phyloP scores from a whole-genome alignment of 2,797 vertebrate genomes.

The Hyperoplus lanceolatus region DNA sequence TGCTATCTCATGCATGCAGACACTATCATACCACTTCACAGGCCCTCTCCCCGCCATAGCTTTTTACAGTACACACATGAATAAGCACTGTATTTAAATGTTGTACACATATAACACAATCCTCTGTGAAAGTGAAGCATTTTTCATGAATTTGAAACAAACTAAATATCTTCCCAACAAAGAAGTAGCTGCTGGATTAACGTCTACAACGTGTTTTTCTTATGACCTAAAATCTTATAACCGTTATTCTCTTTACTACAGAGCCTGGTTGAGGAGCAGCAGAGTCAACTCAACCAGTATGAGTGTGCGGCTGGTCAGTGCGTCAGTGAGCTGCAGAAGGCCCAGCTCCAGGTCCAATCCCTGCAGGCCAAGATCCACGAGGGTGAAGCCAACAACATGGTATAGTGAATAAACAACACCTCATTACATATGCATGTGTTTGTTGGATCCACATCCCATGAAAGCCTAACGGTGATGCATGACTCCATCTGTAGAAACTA shows the following conservation, averaged over 20 bases:
- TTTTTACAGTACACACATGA: slow-evolving; percentile 45
- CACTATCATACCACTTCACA: slow-evolving; percentile 25
- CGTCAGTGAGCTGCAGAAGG: slow-evolving; percentile 83
- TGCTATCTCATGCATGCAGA: slow-evolving; percentile 50
- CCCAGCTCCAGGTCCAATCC: slow-evolving; percentile 89
- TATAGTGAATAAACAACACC: slow-evolving; percentile 61
- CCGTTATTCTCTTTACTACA: slow-evolving; percentile 57
- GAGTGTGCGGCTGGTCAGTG: slow-evolving; percentile 85
- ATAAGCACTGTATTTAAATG: slow-evolving; percentile 37
- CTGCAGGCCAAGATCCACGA: slow-evolving; percentile 91
- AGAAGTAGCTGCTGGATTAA: slow-evolving; percentile 26
- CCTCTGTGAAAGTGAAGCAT: slow-evolving; percentile 10
- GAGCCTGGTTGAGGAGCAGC: slow-evolving; percentile 88
- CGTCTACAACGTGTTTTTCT: too few species aligned
- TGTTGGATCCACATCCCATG: not conserved
- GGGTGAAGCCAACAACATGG: slow-evolving; percentile 91
- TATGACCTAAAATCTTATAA: not conserved
- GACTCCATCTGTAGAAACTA: slow-evolving; percentile 84
- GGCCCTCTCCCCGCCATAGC: slow-evolving; percentile 6
- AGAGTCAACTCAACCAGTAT: slow-evolving; percentile 85
- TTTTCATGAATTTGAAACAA: slow-evolving; percentile 35
- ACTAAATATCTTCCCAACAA: slow-evolving; percentile 1
- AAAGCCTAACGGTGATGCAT: not conserved
- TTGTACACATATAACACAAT: slow-evolving; percentile 34
- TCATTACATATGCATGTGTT: not conserved